These are phyloP conservation scores for Arrhamphus sclerolepis DNA, from an alignment of 2,797 vertebrate species.

Conservation along the genomic window DNA sequence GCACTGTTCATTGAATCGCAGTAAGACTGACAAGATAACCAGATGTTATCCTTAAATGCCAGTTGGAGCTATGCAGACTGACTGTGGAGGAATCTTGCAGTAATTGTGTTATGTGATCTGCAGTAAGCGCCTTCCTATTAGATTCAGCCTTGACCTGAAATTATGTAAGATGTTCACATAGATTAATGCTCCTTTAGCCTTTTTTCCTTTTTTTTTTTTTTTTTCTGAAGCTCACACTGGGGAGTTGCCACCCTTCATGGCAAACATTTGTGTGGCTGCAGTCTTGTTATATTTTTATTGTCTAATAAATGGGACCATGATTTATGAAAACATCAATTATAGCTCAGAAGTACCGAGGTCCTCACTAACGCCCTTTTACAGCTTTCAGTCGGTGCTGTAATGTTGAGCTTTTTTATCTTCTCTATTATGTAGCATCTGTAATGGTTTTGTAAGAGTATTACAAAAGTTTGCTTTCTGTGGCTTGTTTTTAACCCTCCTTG, in stretches of 20 bases:
- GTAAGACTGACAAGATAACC: too few relatives aligned
- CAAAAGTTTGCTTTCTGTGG: neutral
- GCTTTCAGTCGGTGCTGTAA: slow-evolving; percentile 5
- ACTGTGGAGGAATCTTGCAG: too few relatives aligned
- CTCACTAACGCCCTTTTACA: neutral
- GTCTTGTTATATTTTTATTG: too few relatives aligned
- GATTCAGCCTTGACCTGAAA: slow-evolving; percentile 40
- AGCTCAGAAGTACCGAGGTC: too few relatives aligned
- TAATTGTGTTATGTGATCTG: too few relatives aligned
- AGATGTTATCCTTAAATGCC: too few relatives aligned
- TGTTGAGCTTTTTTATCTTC: slow-evolving; percentile 4
- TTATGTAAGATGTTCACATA: slow-evolving; percentile 43
- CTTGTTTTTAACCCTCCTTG: neutral
- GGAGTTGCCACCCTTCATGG: neutral
- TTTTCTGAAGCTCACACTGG: slow-evolving; percentile 13
- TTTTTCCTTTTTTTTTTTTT: slow-evolving; percentile 13
- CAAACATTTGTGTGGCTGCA: slow-evolving; percentile 8
- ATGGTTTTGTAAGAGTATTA: neutral
- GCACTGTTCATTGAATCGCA: neutral
- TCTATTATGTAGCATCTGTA: neutral
- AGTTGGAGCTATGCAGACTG: too few relatives aligned
- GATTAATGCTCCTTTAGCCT: slow-evolving; percentile 36
- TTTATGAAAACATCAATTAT: too few relatives aligned
- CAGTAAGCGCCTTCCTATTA: slow-evolving; percentile 1
- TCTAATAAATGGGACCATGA: too few relatives aligned